phyloP scores from a whole-genome alignment of 2,797 vertebrate genomes.

The Mallotus villosus region DNA sequence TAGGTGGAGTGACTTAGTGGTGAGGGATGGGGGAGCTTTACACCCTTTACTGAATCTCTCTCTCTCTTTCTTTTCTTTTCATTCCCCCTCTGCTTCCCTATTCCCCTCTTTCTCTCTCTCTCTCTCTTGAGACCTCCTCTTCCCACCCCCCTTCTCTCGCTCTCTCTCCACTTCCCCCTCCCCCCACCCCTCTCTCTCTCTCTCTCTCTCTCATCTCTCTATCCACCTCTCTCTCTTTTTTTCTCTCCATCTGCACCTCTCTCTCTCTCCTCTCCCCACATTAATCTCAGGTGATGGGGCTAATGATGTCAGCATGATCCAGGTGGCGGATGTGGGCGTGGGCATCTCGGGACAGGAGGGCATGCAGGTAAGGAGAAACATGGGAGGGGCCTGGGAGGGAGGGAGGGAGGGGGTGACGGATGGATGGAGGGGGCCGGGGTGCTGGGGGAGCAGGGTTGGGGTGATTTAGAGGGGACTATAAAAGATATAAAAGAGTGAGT shows the following conservation, averaged over 20 bases:
- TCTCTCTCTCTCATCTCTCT: not conserved
- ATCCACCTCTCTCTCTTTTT: not conserved
- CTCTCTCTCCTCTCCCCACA: constrained; percentile 1
- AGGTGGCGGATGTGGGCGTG: constrained; percentile 96
- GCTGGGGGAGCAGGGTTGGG: not conserved
- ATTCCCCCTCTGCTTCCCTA: not conserved
- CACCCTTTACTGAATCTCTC: constrained; percentile 16
- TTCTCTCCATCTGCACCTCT: not conserved
- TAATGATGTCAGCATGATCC: constrained; percentile 99
- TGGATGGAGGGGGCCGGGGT: not conserved
- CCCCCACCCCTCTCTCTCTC: not conserved
- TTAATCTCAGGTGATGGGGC: constrained; percentile 90
- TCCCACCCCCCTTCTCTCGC: not conserved
- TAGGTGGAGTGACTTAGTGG: constrained; percentile 39
- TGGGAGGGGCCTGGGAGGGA: not conserved
- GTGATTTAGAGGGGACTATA: constrained; percentile 3
- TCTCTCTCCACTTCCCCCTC: constrained; percentile 16
- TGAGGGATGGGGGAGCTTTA: constrained; percentile 15
- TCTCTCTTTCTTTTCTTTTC: not conserved
- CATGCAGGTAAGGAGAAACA: constrained; percentile 87
- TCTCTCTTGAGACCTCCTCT: not conserved
- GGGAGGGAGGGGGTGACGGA: not conserved
- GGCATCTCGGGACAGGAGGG: constrained; percentile 98
- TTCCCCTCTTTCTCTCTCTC: not conserved
- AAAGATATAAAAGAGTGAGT: not conserved